Conservation (phyloP, 2,113 vertebrate species). For the Sigmodon hispidus region DNA sequence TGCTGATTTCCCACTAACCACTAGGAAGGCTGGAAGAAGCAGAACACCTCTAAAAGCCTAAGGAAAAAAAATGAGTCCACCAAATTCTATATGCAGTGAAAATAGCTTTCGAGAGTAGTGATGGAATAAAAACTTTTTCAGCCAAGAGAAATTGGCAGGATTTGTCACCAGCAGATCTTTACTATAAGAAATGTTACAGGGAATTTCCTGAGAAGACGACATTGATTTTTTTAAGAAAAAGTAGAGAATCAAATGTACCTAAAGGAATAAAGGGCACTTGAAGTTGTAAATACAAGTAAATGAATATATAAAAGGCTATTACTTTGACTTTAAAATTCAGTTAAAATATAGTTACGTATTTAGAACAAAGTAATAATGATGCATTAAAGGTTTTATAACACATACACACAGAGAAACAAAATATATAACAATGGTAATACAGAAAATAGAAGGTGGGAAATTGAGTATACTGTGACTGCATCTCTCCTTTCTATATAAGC, state of each 20-base stretch:
- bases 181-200: not conserved
- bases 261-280: slow-evolving; percentile 6
- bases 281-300: not conserved
- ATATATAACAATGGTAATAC: not conserved
- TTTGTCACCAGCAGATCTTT: slow-evolving; percentile 6
- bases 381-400: not conserved
- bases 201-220: slow-evolving; percentile 34
- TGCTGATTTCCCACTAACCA: not conserved
- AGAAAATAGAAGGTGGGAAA: not conserved
- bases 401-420: not conserved
- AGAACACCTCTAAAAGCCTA: not conserved
- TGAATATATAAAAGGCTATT: slow-evolving; percentile 1
- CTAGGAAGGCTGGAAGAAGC: not conserved
- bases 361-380: slow-evolving; percentile 40
- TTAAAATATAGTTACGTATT: slow-evolving; percentile 34
- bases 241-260: not conserved
- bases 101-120: not conserved
- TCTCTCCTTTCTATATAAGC: not conserved
- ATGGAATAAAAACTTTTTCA: not conserved
- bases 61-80: not conserved
- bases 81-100: not conserved
- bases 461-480: not conserved
- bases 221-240: not conserved
- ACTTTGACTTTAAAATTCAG: not conserved
- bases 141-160: not conserved